phyloP scores from a whole-genome alignment of 37 sponge, comb jelly and placozoan species.

The Lycopodina hypogea region DNA sequence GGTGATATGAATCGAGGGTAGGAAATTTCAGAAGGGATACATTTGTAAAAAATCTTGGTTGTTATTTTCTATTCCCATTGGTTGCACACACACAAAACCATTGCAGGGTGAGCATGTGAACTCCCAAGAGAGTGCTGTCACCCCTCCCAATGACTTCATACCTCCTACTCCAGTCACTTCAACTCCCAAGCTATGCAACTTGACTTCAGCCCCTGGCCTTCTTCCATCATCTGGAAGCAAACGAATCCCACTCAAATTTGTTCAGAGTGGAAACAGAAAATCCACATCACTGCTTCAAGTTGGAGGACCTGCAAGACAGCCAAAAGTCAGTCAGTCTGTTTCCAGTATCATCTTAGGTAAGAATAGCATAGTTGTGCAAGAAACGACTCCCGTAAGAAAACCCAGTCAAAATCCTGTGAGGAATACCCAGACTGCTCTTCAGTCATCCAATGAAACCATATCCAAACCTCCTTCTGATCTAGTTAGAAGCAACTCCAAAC shows the following conservation, averaged over 20 bases:
- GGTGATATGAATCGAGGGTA: too few species aligned
- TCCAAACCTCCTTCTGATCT: too few species aligned
- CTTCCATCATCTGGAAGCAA: not conserved
- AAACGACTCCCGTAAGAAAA: not conserved
- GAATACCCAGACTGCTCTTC: not conserved
- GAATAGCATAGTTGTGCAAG: constrained; percentile 7
- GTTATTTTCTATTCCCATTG: not conserved
- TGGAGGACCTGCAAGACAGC: not conserved
- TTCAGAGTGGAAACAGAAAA: not conserved
- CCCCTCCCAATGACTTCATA: constrained; percentile 2
- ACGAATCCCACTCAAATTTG: constrained; percentile 23
- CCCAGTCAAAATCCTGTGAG: not conserved
- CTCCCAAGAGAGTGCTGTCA: constrained; percentile 12
- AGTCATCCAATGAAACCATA: too few species aligned
- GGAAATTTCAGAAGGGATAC: too few species aligned
- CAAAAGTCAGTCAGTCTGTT: constrained; percentile 13
- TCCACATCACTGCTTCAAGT: too few species aligned
- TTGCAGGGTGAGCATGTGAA: constrained; percentile 26
- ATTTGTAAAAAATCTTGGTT: too few species aligned
- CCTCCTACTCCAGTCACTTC: constrained; percentile 32
- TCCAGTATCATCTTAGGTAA: constrained; percentile 8
- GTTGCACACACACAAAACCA: not conserved
- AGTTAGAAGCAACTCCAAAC: too few species aligned
- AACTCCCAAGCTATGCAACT: constrained; percentile 20
- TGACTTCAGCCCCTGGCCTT: not conserved